A percentile compares a stretch with the other conserved stretches of the same genome.
phyloP scores from a whole-genome alignment of 2,113 vertebrate genomes.

The Podarcis raffonei region DNA sequence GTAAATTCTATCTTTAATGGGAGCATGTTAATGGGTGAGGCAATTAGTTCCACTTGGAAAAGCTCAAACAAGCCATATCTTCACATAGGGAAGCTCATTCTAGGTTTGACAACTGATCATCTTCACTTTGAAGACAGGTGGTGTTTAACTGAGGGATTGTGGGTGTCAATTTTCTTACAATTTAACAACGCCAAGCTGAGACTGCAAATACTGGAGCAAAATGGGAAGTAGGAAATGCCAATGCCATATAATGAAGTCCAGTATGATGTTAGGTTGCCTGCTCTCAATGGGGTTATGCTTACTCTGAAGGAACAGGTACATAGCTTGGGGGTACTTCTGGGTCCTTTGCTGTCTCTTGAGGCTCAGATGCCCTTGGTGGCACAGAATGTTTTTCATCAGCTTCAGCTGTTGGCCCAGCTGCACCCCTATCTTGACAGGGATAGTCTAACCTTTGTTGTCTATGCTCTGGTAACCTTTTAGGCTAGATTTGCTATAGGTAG shows the following conservation, averaged over 20 bases:
- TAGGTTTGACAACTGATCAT: neutral
- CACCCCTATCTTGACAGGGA: too few species aligned
- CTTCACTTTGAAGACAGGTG: neutral
- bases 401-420: too few species aligned
- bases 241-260: rapidly evolving
- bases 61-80: neutral
- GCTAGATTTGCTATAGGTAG: too few species aligned
- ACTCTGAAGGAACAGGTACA: too few species aligned
- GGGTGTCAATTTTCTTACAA: neutral
- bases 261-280: rapidly evolving
- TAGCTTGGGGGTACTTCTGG: too few species aligned
- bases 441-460: too few species aligned
- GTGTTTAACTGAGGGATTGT: neutral
- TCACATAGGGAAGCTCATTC: neutral
- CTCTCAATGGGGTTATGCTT: too few species aligned
- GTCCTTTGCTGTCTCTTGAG: too few species aligned
- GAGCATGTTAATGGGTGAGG: neutral
- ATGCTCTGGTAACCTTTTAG: too few species aligned
- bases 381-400: too few species aligned
- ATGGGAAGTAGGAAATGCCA: neutral
- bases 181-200: rapidly evolving
- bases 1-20: neutral
- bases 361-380: too few species aligned
- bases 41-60: slow-evolving; percentile 17
- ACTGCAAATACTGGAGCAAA: rapidly evolving